Conservation (phyloP, 1,140 invertebrate species). For the Phymorhynchus buccinoides region DNA sequence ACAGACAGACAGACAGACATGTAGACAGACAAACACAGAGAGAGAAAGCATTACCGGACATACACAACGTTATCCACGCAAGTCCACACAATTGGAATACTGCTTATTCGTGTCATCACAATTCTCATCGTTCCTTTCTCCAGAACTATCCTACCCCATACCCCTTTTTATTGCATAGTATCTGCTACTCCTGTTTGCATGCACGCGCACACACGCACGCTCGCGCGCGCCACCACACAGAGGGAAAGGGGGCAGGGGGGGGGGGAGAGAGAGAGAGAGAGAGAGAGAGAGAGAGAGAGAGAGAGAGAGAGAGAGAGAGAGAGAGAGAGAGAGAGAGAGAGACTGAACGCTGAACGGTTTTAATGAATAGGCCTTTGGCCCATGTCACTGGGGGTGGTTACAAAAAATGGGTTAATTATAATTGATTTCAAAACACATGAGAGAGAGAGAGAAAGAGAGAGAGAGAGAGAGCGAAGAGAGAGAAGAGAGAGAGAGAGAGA, state of each 20-base stretch:
- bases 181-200: too few species aligned
- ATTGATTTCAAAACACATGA: neutral
- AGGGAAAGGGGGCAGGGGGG: too few species aligned
- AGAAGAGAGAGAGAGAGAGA: neutral
- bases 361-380: too few species aligned
- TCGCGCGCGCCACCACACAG: too few species aligned
- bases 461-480: neutral
- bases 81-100: too few species aligned
- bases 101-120: too few species aligned
- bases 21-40: neutral
- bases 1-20: neutral
- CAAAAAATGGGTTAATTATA: neutral
- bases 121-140: too few species aligned
- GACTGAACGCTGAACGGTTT: neutral
- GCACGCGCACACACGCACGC: too few species aligned
- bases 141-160: too few species aligned
- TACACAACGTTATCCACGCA: too few species aligned
- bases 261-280: neutral
- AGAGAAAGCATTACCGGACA: too few species aligned
- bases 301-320: neutral
- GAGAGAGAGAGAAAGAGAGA: neutral
- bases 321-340: neutral
- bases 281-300: neutral
- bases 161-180: too few species aligned
- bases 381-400: neutral